These are phyloP conservation scores for Nicator chloris DNA, from an alignment of 2,113 vertebrate genomes.

Conservation along the genomic window DNA sequence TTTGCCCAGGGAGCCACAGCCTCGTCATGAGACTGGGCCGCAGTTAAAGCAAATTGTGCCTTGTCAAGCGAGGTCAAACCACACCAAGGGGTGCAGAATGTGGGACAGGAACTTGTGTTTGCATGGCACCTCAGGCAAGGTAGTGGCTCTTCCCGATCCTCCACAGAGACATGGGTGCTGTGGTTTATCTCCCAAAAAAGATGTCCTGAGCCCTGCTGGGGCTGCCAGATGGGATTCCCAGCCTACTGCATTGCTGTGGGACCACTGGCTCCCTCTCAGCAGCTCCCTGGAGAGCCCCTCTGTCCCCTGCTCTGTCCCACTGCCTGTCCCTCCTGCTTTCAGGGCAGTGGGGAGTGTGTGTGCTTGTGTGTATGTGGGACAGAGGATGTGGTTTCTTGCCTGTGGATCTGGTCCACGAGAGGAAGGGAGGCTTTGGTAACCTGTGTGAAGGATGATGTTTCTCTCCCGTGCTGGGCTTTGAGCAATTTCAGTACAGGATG, in stretches of 20 bases:
- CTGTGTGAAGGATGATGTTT: background rate
- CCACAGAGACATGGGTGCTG: accelerated
- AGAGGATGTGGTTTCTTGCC: slow-evolving; percentile 13
- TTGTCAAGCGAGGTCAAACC: background rate
- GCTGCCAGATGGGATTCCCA: background rate
- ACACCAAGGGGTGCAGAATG: background rate
- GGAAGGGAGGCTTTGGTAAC: background rate
- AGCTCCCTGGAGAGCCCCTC: background rate
- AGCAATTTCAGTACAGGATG: background rate
- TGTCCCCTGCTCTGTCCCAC: no score
- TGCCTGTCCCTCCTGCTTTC: background rate
- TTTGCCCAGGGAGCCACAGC: accelerated
- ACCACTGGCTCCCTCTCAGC: background rate
- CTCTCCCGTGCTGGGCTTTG: background rate
- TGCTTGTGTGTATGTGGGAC: background rate
- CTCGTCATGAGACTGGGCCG: accelerated
- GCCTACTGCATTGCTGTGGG: background rate
- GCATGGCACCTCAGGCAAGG: background rate
- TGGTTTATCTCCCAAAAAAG: background rate
- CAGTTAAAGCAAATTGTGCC: background rate
- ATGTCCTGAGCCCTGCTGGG: accelerated
- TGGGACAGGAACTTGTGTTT: background rate
- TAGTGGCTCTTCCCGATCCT: background rate
- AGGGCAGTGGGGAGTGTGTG: accelerated
- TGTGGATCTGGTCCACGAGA: background rate